These are phyloP conservation scores for Drosophila robusta DNA, from an alignment of 2,888 invertebrate species.

Conservation along the genomic window DNA sequence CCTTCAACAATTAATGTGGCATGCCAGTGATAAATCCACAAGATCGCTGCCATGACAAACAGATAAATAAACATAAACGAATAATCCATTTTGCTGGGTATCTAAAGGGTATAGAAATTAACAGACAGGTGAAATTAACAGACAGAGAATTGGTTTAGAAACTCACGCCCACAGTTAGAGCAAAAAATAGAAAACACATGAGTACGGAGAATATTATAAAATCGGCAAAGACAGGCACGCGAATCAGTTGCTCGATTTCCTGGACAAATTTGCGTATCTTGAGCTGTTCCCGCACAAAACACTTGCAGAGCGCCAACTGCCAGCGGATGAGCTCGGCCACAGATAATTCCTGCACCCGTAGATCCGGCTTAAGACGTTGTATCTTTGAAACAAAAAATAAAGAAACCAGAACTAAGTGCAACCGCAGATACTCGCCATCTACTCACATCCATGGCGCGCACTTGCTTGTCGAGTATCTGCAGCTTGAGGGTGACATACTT, in stretches of 20 bases:
- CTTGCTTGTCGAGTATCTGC: conserved; percentile 64
- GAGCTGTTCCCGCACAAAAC: conserved; percentile 66
- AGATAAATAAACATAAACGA: conserved; percentile 72
- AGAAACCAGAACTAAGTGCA: too few relatives aligned
- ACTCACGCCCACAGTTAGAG: conserved; percentile 70
- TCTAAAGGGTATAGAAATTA: conserved; percentile 33
- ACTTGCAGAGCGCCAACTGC: conserved; percentile 62
- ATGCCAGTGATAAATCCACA: conserved; percentile 82
- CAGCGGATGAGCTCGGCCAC: conserved; percentile 39
- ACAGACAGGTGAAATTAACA: background rate
- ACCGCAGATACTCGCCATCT: too few relatives aligned
- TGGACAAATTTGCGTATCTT: conserved; percentile 61
- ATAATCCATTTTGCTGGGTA: conserved; percentile 73
- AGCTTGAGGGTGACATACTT: conserved; percentile 73
- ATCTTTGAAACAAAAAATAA: conserved; percentile 32
- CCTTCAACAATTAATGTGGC: conserved; percentile 72
- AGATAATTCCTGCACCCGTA: conserved; percentile 2
- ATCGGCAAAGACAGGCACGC: conserved; percentile 77
- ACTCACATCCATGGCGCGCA: conserved; percentile 75
- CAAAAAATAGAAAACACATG: conserved; percentile 79
- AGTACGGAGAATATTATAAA: conserved; percentile 79
- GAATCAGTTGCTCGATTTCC: conserved; percentile 65
- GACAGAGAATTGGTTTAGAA: too few relatives aligned
- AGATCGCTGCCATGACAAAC: conserved; percentile 68
- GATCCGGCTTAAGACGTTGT: conserved; percentile 4